Evolutionary conservation across 2,888 invertebrate genomes (phyloP).

Genomic region (Cecidostiba fungosa): DNA sequence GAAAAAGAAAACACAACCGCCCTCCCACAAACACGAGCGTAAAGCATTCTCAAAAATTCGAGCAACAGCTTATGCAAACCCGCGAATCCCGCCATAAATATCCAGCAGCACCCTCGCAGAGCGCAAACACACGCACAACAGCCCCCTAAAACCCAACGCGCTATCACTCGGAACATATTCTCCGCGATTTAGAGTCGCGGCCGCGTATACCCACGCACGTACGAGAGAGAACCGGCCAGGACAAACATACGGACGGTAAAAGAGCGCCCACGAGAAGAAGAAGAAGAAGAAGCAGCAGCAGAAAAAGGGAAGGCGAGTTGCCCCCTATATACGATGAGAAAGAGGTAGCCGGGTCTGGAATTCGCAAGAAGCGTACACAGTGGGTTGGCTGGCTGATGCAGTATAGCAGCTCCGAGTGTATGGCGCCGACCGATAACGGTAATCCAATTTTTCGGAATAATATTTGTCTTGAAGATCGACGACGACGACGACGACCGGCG

Average conservation of each 20-base stretch:
- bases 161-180: conserved; percentile 38
- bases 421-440: conserved; percentile 76
- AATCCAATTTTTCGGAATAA: conserved; percentile 80
- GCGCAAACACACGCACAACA: not conserved
- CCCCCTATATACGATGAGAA: not conserved
- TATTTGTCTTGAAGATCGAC: conserved; percentile 79
- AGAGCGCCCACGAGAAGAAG: not conserved
- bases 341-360: conserved; percentile 31
- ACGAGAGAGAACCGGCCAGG: not conserved
- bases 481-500: conserved; percentile 63
- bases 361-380: conserved; percentile 39
- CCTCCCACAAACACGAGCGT: not conserved
- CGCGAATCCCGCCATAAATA: conserved; percentile 18
- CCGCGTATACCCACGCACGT: conserved; percentile 1
- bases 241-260: conserved; percentile 27
- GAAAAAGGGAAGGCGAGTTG: conserved; percentile 1
- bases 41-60: conserved; percentile 7
- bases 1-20: not conserved
- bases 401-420: conserved; percentile 61
- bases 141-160: not conserved
- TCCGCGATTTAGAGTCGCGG: conserved; percentile 31
- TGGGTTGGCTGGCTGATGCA: not conserved
- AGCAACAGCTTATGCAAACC: conserved; percentile 18
- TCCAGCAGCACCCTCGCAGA: conserved; percentile 11
- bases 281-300: not conserved